Evolutionary conservation across 2,113 vertebrate genomes (phyloP).

Genomic region (Panthera leo): DNA sequence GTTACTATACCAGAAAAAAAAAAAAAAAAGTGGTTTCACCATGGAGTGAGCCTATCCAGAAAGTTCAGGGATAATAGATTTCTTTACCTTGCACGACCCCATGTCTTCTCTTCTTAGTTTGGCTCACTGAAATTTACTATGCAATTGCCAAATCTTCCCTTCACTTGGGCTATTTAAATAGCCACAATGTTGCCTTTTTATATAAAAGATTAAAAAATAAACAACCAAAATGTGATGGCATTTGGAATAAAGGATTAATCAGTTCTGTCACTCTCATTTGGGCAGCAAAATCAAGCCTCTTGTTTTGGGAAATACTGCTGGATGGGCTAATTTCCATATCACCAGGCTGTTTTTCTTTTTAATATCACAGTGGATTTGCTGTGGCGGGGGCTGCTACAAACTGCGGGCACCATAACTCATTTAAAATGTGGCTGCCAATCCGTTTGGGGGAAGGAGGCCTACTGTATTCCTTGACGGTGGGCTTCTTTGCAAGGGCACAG

Average conservation of each 20-base stretch:
- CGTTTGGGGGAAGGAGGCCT: neutral
- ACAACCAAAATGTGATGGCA: slow-evolving; percentile 16
- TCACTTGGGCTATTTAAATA: slow-evolving; percentile 39
- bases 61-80: slow-evolving; percentile 23
- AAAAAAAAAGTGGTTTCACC: neutral
- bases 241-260: slow-evolving; percentile 62
- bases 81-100: slow-evolving; percentile 57
- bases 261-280: slow-evolving; percentile 37
- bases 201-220: slow-evolving; percentile 45
- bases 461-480: slow-evolving; percentile 50
- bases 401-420: slow-evolving; percentile 42
- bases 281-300: slow-evolving; percentile 66
- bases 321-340: slow-evolving; percentile 24
- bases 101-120: slow-evolving; percentile 31
- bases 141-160: slow-evolving; percentile 22
- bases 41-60: neutral
- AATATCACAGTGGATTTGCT: slow-evolving; percentile 67
- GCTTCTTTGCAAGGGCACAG: slow-evolving; percentile 41
- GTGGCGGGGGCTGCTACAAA: slow-evolving; percentile 55
- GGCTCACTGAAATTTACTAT: slow-evolving; percentile 34
- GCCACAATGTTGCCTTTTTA: slow-evolving; percentile 45
- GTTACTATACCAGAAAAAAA: neutral
- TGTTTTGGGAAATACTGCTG: slow-evolving; percentile 61
- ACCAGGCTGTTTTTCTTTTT: slow-evolving; percentile 60
- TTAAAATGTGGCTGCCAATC: slow-evolving; percentile 54